Evolutionary conservation across 2,113 vertebrate species (phyloP).

Genomic region (Dissostichus mawsoni): DNA sequence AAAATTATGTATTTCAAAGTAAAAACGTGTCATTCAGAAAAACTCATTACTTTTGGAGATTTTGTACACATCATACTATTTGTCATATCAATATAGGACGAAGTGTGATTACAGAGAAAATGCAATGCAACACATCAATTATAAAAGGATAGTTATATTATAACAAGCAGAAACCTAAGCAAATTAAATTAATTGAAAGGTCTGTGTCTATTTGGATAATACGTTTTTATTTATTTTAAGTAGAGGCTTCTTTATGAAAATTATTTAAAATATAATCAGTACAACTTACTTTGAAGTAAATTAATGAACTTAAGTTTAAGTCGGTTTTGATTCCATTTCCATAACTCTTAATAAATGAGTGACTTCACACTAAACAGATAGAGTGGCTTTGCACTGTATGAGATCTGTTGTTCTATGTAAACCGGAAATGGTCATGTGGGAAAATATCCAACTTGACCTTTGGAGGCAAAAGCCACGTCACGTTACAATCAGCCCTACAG

Average conservation of each 20-base stretch:
- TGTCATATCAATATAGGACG: too few relatives aligned
- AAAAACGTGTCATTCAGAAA: too few relatives aligned
- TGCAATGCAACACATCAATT: not conserved
- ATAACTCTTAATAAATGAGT: not conserved
- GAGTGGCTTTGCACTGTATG: not conserved
- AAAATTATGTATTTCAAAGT: constrained; percentile 8
- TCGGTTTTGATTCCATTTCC: not conserved
- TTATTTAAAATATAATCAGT: not conserved
- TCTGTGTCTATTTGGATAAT: too few relatives aligned
- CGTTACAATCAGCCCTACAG: constrained; percentile 24
- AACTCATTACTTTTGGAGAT: too few relatives aligned
- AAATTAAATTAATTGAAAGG: not conserved
- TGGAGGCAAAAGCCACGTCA: constrained; percentile 69
- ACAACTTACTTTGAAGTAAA: not conserved
- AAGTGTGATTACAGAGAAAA: not conserved
- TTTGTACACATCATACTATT: not conserved
- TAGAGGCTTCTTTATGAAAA: too few relatives aligned
- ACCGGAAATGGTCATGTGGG: constrained; percentile 28
- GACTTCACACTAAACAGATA: not conserved
- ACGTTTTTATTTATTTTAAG: too few relatives aligned
- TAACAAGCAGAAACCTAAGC: not conserved
- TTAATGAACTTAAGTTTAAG: not conserved
- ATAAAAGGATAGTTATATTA: not conserved
- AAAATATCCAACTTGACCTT: not conserved
- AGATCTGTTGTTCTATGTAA: not conserved